Base-by-base conservation (phyloP, 2,888 invertebrate genomes). In the Zootermopsis nevadensis region DNA sequence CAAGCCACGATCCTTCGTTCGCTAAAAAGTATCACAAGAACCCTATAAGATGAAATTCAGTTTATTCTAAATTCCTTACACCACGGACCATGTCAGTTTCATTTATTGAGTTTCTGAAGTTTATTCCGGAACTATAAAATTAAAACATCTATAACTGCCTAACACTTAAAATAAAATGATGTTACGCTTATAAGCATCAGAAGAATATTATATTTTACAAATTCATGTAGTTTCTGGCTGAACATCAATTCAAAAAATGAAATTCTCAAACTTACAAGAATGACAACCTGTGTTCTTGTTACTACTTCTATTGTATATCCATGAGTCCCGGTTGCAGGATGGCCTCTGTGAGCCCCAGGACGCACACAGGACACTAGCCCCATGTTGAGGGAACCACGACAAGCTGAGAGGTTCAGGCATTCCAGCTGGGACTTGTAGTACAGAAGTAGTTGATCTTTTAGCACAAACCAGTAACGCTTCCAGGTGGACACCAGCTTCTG, bases 381-480 rank as follows among this genome's bases (percentile, higher is more conserved):
- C 86, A 91, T 88, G 86, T 90, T 91, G 60, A 92, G 90, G 2
- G 91, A 90, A 4, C 92, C 92, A 86, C 91, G 89, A 85, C 91
- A 91, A 0, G 91, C 91, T 12, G 91, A 90, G 38, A 91, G 87
- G 76, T 87, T 86, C 72, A 90, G 89, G 86, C 91, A 91, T 85
- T 92, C 91, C 55, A 89, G 88, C 86, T 91, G 90, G 2, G 91
- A 91, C 85, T 91, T 89, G 87, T 91, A 92, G 86, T 91, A 92
- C 1, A 91, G 87, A 66, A 92, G 88, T 24, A 91, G 88, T 66
- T 91, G 88, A 30, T 91, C 91, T 87, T 92, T 91, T 83, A 92
- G 86, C 1, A 92, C 91, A 85, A 91, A 92, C 91, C 92, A 92
- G 87, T 91, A 90, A 84, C 89, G 90, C 86, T 91, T 91, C 91